Percentiles rank a stretch among this genome's conserved stretches.
phyloP scores from a whole-genome alignment of 2,113 vertebrate species.

The Natator depressus region DNA sequence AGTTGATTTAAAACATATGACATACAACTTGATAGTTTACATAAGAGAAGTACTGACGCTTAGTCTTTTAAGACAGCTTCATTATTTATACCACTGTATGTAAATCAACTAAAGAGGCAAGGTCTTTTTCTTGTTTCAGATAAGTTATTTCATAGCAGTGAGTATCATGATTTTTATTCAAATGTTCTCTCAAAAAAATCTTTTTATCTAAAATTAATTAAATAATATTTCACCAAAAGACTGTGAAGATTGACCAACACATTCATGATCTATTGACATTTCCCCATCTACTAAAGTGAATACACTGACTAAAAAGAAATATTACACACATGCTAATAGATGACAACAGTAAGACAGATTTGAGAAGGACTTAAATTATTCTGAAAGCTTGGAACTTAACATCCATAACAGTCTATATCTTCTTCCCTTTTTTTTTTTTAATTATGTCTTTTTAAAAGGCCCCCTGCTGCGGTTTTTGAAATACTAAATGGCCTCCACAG shows the following conservation, averaged over 20 bases:
- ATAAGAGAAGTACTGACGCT: constrained; percentile 28
- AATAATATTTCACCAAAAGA: constrained; percentile 1
- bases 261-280: neutral
- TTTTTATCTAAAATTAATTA: constrained; percentile 8
- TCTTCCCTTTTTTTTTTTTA: constrained; percentile 77
- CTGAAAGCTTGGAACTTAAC: constrained; percentile 71
- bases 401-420: constrained; percentile 73
- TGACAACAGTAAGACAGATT: constrained; percentile 52
- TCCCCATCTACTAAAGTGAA: neutral
- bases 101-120: neutral
- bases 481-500: constrained; percentile 77
- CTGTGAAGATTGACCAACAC: neutral
- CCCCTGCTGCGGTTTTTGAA: constrained; percentile 79
- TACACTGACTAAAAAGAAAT: constrained; percentile 30
- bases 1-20: constrained; percentile 55
- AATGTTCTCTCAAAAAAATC: constrained; percentile 11
- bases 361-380: constrained; percentile 69
- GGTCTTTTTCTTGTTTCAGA: neutral
- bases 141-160: constrained; percentile 13
- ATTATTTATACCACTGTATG: constrained; percentile 45
- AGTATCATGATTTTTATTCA: neutral
- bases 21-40: neutral
- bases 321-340: constrained; percentile 29
- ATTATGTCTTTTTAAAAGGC: constrained; percentile 80
- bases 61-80: constrained; percentile 44